Evolutionary conservation across 92 coral and sea anemone genomes (phyloP).

Genomic region (Plumapathes pennacea): DNA sequence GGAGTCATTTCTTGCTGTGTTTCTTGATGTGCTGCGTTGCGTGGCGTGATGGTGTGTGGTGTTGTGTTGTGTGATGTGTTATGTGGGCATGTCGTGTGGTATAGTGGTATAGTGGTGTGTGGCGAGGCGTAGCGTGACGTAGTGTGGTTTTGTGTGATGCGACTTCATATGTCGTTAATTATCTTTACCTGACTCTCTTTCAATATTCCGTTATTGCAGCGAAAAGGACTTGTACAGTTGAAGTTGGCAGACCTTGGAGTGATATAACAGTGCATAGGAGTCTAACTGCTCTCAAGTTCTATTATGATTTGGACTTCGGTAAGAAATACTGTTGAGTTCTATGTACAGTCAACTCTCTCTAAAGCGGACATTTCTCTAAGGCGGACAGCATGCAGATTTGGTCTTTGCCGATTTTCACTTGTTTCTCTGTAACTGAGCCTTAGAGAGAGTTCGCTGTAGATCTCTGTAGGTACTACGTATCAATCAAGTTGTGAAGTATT

Average conservation of each 20-base stretch:
- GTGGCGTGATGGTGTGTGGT: background rate
- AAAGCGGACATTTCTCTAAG: no score
- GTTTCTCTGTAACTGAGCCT: no score
- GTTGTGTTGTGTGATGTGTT: background rate
- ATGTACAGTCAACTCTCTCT: no score
- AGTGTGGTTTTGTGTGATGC: no score
- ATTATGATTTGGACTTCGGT: constrained; percentile 92
- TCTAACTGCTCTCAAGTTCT: constrained; percentile 82
- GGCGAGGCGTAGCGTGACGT: constrained; percentile 47
- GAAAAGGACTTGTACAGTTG: constrained; percentile 45
- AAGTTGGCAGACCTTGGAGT: constrained; percentile 82
- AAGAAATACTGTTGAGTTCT: constrained; percentile 7
- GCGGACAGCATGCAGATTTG: no score
- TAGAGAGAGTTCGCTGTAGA: no score
- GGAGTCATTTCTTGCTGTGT: no score
- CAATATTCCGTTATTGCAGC: background rate
- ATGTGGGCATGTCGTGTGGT: background rate
- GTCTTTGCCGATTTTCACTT: no score
- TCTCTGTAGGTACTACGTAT: no score
- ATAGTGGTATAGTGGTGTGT: background rate
- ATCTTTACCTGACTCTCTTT: background rate
- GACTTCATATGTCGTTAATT: no score
- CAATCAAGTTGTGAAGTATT: no score
- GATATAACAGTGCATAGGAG: constrained; percentile 73
- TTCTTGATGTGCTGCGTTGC: no score